phyloP scores from a whole-genome alignment of 1,140 invertebrate genomes.

The Calycopis cecrops region DNA sequence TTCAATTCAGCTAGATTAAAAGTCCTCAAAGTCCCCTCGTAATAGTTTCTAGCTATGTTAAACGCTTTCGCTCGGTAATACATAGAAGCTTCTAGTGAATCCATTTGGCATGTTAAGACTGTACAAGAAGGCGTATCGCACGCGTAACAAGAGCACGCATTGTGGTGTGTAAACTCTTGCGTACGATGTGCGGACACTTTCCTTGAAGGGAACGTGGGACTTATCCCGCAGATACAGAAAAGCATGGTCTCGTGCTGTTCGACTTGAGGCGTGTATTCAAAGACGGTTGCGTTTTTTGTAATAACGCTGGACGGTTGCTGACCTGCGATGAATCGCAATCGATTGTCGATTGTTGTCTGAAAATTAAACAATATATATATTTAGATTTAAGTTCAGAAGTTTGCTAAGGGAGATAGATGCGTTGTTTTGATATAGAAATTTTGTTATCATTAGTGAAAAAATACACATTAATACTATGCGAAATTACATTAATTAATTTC shows the following conservation, averaged over 20 bases:
- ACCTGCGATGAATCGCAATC: slow-evolving; percentile 47
- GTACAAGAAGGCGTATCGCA: slow-evolving; percentile 31
- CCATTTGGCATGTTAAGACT: slow-evolving; percentile 30
- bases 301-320: slow-evolving; percentile 32
- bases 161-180: slow-evolving; percentile 39
- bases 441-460: slow-evolving; percentile 14
- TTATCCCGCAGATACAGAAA: slow-evolving; percentile 14
- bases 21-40: slow-evolving; percentile 33
- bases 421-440: background rate
- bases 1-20: slow-evolving; percentile 35
- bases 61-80: slow-evolving; percentile 45
- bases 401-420: too few relatives aligned
- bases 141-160: slow-evolving; percentile 36
- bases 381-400: too few relatives aligned
- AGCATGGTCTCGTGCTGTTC: slow-evolving; percentile 5
- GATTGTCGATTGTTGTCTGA: slow-evolving; percentile 52
- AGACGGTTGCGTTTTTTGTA: slow-evolving; percentile 14
- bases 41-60: slow-evolving; percentile 50
- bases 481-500: too few relatives aligned
- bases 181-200: slow-evolving; percentile 28
- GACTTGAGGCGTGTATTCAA: slow-evolving; percentile 18
- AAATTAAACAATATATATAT: background rate
- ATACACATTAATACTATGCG: too few relatives aligned
- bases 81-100: slow-evolving; percentile 40
- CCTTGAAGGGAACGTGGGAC: background rate